Evolutionary conservation across 2,888 invertebrate species (phyloP), one percentile per base, ranked within the genome.

Genomic region (Gibbula magus): DNA sequence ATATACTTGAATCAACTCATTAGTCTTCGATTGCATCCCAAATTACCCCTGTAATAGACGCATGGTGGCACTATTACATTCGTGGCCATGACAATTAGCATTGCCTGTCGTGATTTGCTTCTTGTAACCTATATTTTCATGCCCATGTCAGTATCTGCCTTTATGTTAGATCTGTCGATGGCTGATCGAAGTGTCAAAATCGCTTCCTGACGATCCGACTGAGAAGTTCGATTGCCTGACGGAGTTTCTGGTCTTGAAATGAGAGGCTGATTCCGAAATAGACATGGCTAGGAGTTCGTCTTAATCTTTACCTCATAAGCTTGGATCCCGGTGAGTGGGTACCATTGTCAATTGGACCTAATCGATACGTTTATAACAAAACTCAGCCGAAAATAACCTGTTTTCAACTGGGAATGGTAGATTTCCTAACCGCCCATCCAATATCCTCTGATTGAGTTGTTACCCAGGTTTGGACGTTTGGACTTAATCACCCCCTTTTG

Each of bases 301-400:
- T 61, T 61, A 61, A 61, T 61, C 61, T 61, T 61, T 61, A 61
- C 61, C 61, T 61, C 61, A 61, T 61, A 61, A 61, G 61, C 61
- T 29, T 13, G 29, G 22, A 32, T 25, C 61, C 29, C 61, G 29
- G 29, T 16, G 25, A 61, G 61, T 29, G 25, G 29, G 29, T 16
- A 32, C 29, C 61, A 61, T 61, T 61, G 61, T 61, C 61, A 61
- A 25, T 29, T 18, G 29, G 16, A 25, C 61, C 25, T 25, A 32
- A 61, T 61, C 61, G 29, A 61, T 61, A 61, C 61, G 61, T 61
- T 61, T 29, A 61, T 61, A 61, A 61, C 61, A 61, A 61, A 61
- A 61, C 61, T 61, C 61, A 61, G 29, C 61, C 61, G 0, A 61
- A 61, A 61, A 61, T 61, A 61, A 32, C 25, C 61, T 61, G 61